Evolutionary conservation across 2,797 vertebrate genomes (phyloP), one percentile per base, ranked within the genome.

Genomic region (Catostomus latipinnis): DNA sequence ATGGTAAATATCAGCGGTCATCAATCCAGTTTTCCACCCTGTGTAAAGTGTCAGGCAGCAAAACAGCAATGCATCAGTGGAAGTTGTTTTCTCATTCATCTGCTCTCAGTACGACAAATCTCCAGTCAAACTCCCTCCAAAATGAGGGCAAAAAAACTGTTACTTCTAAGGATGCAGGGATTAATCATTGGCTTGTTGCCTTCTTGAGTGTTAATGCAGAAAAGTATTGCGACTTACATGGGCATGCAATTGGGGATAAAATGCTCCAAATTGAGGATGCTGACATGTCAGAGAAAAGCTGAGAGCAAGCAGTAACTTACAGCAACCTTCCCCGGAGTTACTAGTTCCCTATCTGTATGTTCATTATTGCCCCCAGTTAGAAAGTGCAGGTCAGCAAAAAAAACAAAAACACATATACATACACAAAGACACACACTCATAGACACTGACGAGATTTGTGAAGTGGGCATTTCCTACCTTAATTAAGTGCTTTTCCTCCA

Each of bases 401-500:
- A 34, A 50, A 72, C 66, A 65, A 49, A 74, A 46, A 62, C 65
- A 58, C 52, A 13, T 22, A 22, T 22, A 22, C 22, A 22, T 22
- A 2, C 22, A 22, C 13, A 71, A 5, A 65, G 8, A 58, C 45
- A 60, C 71, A 69, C 58, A 34, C 34, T 34, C 34, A 34, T 4
- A 61, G 1, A 63, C 12, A 76, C 68, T 49, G 66, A 34, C 57
- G 8, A 71, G 45, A 58, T 58, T 34, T 53, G 6, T n/a, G 1
- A 34, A 34, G 34, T 34, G 34, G 4, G 67, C 11, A 56, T 53
- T 14, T 49, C 93, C 90, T 91, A 94, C 93, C 93, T 91, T 89
- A 43, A 82, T 60, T 52, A 87, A 87, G 77, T 89, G 82, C 87
- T 78, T 88, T 84, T 53, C 60, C 49, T 81, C 85, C 75, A 18